These are phyloP conservation scores for Phocoena sinus DNA, from an alignment of 2,113 vertebrate genomes.

Conservation along the genomic window DNA sequence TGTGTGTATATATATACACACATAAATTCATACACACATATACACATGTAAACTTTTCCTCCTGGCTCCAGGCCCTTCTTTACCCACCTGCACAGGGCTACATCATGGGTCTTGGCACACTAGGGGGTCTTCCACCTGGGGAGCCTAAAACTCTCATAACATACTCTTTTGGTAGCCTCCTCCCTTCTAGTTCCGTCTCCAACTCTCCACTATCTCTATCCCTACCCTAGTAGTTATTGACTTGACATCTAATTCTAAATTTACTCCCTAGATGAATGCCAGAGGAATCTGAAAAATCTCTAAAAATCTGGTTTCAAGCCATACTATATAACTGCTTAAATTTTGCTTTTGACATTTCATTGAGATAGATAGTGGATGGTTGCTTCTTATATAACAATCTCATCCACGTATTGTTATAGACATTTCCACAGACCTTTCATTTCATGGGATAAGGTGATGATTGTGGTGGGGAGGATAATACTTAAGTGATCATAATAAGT, in stretches of 20 bases:
- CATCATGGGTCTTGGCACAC: background rate
- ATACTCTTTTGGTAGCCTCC: background rate
- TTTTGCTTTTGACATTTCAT: constrained; percentile 46
- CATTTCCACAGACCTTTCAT: background rate
- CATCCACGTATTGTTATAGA: constrained; percentile 9
- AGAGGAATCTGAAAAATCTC: background rate
- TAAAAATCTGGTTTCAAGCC: constrained; percentile 9
- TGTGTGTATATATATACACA: background rate
- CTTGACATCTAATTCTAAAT: background rate
- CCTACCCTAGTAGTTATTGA: background rate
- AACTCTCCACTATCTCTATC: background rate
- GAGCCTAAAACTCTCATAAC: background rate
- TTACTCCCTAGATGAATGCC: background rate
- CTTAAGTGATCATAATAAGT: background rate
- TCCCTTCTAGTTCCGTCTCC: background rate
- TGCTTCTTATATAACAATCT: constrained; percentile 14
- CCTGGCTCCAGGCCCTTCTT: background rate
- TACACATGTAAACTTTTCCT: background rate
- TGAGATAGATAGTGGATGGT: constrained; percentile 24
- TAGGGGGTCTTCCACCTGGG: background rate
- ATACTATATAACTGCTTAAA: background rate
- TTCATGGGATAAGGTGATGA: background rate
- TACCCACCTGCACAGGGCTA: background rate
- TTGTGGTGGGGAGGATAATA: background rate
- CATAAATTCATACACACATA: too few relatives aligned